Conservation (phyloP, 1,140 invertebrate genomes). For the Varroa destructor region DNA sequence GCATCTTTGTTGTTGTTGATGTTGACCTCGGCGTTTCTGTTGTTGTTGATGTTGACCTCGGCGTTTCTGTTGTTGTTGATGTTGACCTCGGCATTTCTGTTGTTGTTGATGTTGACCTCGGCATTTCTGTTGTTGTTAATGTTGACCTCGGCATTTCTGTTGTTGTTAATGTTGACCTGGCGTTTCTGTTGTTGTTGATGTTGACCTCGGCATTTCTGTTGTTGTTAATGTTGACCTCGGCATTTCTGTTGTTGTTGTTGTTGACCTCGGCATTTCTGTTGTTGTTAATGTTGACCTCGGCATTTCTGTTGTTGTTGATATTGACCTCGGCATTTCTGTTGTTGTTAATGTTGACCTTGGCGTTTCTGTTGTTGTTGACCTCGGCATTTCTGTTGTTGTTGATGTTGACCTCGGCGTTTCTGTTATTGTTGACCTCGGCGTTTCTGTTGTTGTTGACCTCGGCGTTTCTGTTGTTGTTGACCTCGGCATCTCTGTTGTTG, state of each 20-base stretch:
- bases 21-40: neutral
- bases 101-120: neutral
- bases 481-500: neutral
- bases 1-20: neutral
- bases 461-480: neutral
- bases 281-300: neutral
- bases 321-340: neutral
- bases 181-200: neutral
- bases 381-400: constrained; percentile 7
- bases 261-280: neutral
- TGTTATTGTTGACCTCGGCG: neutral
- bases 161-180: neutral
- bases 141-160: neutral
- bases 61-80: neutral
- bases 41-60: neutral
- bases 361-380: neutral
- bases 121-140: constrained; percentile 3
- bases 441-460: neutral
- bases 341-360: neutral
- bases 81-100: neutral
- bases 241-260: neutral
- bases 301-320: neutral
- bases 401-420: neutral
- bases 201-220: neutral
- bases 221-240: neutral